Conservation (phyloP, 1,140 invertebrate species). For the Micrasema minimum region DNA sequence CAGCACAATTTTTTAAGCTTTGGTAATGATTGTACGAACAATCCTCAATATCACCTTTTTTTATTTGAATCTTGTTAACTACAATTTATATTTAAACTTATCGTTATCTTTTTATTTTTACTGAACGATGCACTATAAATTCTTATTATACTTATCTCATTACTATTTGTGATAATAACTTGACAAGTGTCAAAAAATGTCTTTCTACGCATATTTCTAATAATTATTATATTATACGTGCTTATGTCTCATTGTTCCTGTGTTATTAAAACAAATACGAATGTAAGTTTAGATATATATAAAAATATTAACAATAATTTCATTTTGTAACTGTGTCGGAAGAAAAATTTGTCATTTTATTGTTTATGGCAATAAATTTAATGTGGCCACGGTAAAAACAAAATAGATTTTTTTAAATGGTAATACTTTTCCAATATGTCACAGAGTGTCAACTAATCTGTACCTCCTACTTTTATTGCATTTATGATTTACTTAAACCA, state of each 20-base stretch:
- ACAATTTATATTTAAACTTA: too few species aligned
- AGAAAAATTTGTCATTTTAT: neutral
- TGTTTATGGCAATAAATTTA: conserved; percentile 8
- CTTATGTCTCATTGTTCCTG: conserved; percentile 24
- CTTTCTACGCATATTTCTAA: conserved; percentile 11
- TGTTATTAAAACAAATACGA: conserved; percentile 6
- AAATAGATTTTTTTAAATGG: too few species aligned
- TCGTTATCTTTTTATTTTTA: too few species aligned
- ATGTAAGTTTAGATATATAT: neutral
- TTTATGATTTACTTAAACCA: too few species aligned
- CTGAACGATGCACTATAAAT: neutral
- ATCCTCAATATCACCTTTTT: too few species aligned
- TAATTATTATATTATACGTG: neutral
- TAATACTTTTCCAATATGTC: too few species aligned
- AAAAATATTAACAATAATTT: neutral
- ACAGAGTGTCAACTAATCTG: too few species aligned
- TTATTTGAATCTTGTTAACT: too few species aligned
- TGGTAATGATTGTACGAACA: too few species aligned
- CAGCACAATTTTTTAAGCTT: too few species aligned
- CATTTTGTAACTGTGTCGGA: neutral
- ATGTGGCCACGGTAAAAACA: too few species aligned
- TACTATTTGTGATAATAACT: conserved; percentile 24
- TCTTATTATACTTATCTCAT: neutral
- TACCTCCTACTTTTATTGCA: too few species aligned
- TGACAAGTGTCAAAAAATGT: conserved; percentile 20